Percentiles rank a stretch among this genome's conserved stretches.
phyloP scores from a whole-genome alignment of 2,797 vertebrate species.

The Phrynocephalus forsythii region DNA sequence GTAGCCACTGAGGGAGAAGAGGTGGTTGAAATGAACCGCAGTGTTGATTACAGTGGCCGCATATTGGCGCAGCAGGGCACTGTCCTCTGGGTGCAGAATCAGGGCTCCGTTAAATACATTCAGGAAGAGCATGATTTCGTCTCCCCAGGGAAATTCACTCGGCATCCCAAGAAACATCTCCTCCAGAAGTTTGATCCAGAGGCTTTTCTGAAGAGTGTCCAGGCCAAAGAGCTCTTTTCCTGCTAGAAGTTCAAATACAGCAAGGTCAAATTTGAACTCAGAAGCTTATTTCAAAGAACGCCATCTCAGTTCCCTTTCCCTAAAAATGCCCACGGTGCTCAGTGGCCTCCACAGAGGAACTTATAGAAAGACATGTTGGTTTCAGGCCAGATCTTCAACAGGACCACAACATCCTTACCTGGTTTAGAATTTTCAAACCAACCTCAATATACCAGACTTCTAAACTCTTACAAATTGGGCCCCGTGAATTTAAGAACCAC shows the following conservation, averaged over 20 bases:
- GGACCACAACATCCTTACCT: background rate
- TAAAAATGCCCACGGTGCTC: background rate
- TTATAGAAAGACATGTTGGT: too few species aligned
- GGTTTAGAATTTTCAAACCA: background rate
- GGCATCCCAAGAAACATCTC: slow-evolving; percentile 99
- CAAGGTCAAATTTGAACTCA: slow-evolving; percentile 26
- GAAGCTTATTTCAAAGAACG: slow-evolving; percentile 19
- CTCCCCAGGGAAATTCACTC: slow-evolving; percentile 98
- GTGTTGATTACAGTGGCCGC: slow-evolving; percentile 98
- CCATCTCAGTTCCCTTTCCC: background rate
- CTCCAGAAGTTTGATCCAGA: slow-evolving; percentile 98
- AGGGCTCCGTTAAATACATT: slow-evolving; percentile 97
- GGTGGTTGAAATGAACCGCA: slow-evolving; percentile 97
- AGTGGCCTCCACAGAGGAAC: background rate
- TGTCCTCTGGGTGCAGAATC: slow-evolving; percentile 96
- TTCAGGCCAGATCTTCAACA: background rate
- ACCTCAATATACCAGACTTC: background rate
- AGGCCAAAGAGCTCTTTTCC: slow-evolving; percentile 97
- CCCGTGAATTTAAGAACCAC: too few species aligned
- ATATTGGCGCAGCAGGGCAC: slow-evolving; percentile 94
- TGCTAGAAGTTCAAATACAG: slow-evolving; percentile 63
- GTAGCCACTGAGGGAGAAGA: slow-evolving; percentile 98
- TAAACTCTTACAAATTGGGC: background rate
- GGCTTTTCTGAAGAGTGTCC: slow-evolving; percentile 96
- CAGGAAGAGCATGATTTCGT: slow-evolving; percentile 99